Evolutionary conservation across 2,797 vertebrate genomes (phyloP).

Genomic region (Crenuchus spilurus): DNA sequence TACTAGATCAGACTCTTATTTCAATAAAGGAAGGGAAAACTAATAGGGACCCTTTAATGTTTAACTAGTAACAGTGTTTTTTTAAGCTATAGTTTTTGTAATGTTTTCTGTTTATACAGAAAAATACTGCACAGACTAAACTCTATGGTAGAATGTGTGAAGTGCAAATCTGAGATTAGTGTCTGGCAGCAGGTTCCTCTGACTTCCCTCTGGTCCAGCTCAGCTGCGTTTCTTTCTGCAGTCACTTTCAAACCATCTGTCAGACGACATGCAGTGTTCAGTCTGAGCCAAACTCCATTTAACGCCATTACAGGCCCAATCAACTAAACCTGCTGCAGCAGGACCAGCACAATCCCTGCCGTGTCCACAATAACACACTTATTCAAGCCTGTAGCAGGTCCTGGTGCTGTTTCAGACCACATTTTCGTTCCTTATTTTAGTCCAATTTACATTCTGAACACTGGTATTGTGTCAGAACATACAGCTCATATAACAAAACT

Average conservation of each 20-base stretch:
- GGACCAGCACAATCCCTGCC: background rate
- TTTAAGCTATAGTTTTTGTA: background rate
- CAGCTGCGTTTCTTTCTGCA: background rate
- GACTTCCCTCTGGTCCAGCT: background rate
- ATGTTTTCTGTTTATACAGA: background rate
- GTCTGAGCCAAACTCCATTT: background rate
- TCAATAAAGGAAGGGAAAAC: too few species aligned
- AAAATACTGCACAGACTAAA: background rate
- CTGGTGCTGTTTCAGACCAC: background rate
- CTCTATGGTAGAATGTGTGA: background rate
- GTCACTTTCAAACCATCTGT: background rate
- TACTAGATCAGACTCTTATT: too few species aligned
- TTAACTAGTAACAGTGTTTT: too few species aligned
- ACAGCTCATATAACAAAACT: too few species aligned
- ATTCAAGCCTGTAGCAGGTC: background rate
- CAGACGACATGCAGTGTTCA: background rate
- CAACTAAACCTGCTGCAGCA: background rate
- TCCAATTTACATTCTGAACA: too few species aligned
- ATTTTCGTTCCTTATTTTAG: too few species aligned
- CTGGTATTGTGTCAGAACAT: too few species aligned
- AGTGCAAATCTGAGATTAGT: background rate
- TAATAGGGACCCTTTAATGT: too few species aligned
- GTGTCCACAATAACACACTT: background rate
- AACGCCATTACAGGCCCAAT: background rate
- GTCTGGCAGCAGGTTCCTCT: background rate